Evolutionary conservation across 2,888 invertebrate species (phyloP).

Genomic region (Lasioglossum zephyrum): DNA sequence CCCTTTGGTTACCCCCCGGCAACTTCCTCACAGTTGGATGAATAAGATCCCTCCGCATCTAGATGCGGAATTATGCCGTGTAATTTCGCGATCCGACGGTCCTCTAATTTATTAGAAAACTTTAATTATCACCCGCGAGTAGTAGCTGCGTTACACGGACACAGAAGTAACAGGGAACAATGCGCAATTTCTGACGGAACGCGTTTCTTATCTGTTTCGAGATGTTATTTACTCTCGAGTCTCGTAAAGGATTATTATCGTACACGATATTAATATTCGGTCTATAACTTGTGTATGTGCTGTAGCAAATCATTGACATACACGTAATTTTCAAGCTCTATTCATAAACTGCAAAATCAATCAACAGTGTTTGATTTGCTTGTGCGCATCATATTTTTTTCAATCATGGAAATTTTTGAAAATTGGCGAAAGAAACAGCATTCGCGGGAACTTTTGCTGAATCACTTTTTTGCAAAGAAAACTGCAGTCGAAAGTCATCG

Average conservation of each 20-base stretch:
- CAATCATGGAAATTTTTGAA: too few species aligned
- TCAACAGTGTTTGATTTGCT: too few species aligned
- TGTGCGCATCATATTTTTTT: too few species aligned
- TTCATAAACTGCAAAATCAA: too few species aligned
- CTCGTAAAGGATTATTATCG: neutral
- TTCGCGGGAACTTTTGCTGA: too few species aligned
- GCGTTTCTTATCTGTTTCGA: neutral
- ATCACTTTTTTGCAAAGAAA: too few species aligned
- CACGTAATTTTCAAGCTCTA: too few species aligned
- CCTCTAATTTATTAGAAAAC: conserved; percentile 18
- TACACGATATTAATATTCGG: neutral
- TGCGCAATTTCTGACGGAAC: neutral
- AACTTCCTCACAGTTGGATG: neutral
- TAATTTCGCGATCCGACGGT: conserved; percentile 17
- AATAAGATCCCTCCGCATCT: conserved; percentile 9
- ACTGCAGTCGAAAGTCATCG: too few species aligned
- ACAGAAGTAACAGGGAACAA: neutral
- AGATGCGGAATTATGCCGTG: neutral
- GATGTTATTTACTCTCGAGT: neutral
- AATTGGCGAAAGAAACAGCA: too few species aligned
- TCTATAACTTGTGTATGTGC: too few species aligned
- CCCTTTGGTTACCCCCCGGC: conserved; percentile 12
- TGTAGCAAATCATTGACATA: too few species aligned
- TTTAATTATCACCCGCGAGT: conserved; percentile 8
- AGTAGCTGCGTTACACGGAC: neutral